These are phyloP conservation scores for Gymnobelideus leadbeateri DNA, from an alignment of 2,113 vertebrate species.

Conservation along the genomic window DNA sequence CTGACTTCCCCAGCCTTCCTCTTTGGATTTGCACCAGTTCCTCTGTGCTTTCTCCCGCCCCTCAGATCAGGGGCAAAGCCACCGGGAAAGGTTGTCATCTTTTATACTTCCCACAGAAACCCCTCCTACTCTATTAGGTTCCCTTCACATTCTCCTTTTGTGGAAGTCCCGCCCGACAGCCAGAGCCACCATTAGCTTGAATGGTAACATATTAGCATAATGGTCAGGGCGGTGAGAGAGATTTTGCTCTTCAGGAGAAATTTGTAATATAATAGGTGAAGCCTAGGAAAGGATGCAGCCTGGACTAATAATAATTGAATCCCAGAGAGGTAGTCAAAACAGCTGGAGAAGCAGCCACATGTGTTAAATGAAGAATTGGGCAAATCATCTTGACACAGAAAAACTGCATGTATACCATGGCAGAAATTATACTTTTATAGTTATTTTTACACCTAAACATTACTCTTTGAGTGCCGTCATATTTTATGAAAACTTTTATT, in stretches of 20 bases:
- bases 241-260: conserved; percentile 32
- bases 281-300: conserved; percentile 42
- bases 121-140: neutral
- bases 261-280: conserved; percentile 19
- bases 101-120: neutral
- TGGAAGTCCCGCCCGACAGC: neutral
- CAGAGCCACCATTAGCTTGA: conserved; percentile 20
- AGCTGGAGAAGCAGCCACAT: conserved; percentile 45
- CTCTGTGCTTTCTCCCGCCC: conserved; percentile 31
- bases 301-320: conserved; percentile 52
- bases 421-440: conserved; percentile 76
- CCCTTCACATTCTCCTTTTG: neutral
- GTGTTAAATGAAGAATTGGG: conserved; percentile 69
- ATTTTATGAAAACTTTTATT: conserved; percentile 88
- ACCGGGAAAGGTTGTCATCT: neutral
- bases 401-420: conserved; percentile 51
- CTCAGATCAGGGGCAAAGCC: accelerated
- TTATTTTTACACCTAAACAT: conserved; percentile 78
- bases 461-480: conserved; percentile 77
- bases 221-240: neutral
- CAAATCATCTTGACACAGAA: conserved; percentile 61
- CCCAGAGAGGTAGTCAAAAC: conserved; percentile 58
- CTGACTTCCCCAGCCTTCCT: neutral
- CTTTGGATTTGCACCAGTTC: neutral
- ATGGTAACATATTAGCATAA: neutral